phyloP scores from a whole-genome alignment of 1,140 invertebrate genomes.

The Bombus huntii region DNA sequence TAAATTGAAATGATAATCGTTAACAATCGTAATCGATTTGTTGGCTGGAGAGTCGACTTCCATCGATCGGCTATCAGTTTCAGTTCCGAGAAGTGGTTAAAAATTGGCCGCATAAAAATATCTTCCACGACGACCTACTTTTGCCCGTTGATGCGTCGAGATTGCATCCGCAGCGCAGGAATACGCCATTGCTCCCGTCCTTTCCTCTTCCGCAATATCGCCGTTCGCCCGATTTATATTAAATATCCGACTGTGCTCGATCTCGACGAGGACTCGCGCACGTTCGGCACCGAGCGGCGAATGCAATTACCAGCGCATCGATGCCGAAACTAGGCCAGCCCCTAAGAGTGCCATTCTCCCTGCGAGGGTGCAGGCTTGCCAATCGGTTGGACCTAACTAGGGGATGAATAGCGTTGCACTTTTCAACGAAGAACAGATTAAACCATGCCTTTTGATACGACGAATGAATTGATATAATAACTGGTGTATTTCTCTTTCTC shows the following conservation, averaged over 20 bases:
- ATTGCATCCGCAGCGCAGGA: slow-evolving; percentile 31
- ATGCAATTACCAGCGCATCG: slow-evolving; percentile 63
- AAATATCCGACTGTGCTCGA: slow-evolving; percentile 47
- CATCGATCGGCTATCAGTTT: background rate
- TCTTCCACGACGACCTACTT: slow-evolving; percentile 20
- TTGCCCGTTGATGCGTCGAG: slow-evolving; percentile 3
- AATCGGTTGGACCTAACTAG: background rate
- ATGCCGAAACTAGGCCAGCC: slow-evolving; percentile 58
- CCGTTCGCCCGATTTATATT: slow-evolving; percentile 53
- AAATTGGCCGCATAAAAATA: slow-evolving; percentile 14
- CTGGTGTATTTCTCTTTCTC: too few relatives aligned
- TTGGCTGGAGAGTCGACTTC: background rate
- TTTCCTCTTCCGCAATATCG: slow-evolving; percentile 31
- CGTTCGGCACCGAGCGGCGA: slow-evolving; percentile 24
- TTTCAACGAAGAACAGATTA: background rate
- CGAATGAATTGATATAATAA: too few relatives aligned
- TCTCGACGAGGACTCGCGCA: slow-evolving; percentile 28
- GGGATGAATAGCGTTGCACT: background rate
- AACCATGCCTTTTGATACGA: too few relatives aligned
- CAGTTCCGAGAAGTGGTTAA: background rate
- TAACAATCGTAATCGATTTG: background rate
- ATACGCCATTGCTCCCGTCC: background rate
- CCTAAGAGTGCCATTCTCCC: slow-evolving; percentile 38
- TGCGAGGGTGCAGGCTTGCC: background rate
- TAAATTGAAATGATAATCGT: too few relatives aligned